phyloP scores from a whole-genome alignment of 1,140 invertebrate species.

The Formica exsecta region DNA sequence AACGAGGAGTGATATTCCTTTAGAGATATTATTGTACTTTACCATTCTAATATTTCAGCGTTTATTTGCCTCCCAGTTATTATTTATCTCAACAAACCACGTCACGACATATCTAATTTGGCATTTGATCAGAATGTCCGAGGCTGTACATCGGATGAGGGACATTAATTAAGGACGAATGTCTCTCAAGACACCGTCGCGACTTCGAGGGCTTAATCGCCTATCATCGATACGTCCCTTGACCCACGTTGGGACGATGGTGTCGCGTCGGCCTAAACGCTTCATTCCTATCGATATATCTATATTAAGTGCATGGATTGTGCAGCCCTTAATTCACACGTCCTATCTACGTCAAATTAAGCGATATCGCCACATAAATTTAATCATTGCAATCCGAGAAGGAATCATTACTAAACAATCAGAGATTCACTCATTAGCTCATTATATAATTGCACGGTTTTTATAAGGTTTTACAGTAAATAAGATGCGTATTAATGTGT shows the following conservation, averaged over 20 bases:
- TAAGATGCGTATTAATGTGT: not conserved
- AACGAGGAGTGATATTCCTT: not conserved
- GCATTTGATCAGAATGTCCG: conserved; percentile 18
- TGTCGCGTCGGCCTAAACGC: conserved; percentile 71
- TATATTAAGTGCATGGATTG: conserved; percentile 81
- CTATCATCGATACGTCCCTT: conserved; percentile 76
- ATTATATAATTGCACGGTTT: conserved; percentile 9
- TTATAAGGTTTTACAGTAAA: not conserved
- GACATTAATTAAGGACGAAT: conserved; percentile 82
- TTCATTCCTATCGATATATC: conserved; percentile 80
- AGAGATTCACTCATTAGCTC: not conserved
- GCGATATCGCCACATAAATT: conserved; percentile 42
- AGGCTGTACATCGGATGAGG: conserved; percentile 26
- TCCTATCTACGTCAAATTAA: conserved; percentile 73
- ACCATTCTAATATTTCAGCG: not conserved
- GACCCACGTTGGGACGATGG: conserved; percentile 74
- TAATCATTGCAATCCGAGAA: conserved; percentile 1
- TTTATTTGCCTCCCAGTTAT: not conserved
- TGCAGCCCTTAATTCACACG: conserved; percentile 66
- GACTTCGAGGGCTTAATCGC: conserved; percentile 80
- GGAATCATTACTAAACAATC: conserved; percentile 8
- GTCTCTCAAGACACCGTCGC: conserved; percentile 82
- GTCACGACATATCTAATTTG: conserved; percentile 41
- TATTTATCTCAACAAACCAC: not conserved
- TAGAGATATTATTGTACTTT: no score